A percentile compares a stretch with the other conserved stretches of the same genome.
Conservation (phyloP, 2,797 vertebrate genomes). For the Sebastes elongatus region DNA sequence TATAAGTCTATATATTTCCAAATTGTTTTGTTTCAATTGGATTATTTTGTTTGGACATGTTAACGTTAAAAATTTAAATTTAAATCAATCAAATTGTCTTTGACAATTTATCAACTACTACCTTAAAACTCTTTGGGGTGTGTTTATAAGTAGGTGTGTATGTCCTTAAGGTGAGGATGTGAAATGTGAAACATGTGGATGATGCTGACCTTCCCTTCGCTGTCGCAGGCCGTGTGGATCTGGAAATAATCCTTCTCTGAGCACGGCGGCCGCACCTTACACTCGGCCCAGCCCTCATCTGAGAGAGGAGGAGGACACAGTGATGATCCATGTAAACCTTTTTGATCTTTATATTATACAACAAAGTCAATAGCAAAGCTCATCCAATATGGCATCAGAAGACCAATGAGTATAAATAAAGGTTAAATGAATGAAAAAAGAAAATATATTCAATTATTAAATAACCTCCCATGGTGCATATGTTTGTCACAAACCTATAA, state of each 20-base stretch:
- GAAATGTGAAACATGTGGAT: not conserved
- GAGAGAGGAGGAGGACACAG: conserved; percentile 22
- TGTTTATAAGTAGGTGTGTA: not conserved
- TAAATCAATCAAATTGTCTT: not conserved
- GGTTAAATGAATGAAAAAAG: no score
- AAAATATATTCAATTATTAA: not conserved
- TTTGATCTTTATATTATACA: not conserved
- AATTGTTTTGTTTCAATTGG: not conserved
- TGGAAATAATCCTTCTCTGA: conserved; percentile 93
- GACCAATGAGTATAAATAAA: no score
- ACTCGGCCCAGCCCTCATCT: conserved; percentile 92
- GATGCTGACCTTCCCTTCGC: conserved; percentile 90
- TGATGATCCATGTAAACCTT: not conserved
- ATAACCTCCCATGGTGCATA: not conserved
- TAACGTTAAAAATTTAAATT: not conserved
- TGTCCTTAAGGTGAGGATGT: not conserved
- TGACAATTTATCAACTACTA: not conserved
- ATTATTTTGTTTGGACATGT: not conserved
- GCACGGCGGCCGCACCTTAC: conserved; percentile 87
- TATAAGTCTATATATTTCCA: not conserved
- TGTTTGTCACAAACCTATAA: not conserved
- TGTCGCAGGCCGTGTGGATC: conserved; percentile 93
- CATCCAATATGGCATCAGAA: not conserved
- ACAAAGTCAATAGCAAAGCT: not conserved
- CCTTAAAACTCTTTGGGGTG: not conserved